A percentile compares a stretch with the other conserved stretches of the same genome.
phyloP scores from a whole-genome alignment of 1,140 invertebrate species.

The Cyphomyrmex costatus region DNA sequence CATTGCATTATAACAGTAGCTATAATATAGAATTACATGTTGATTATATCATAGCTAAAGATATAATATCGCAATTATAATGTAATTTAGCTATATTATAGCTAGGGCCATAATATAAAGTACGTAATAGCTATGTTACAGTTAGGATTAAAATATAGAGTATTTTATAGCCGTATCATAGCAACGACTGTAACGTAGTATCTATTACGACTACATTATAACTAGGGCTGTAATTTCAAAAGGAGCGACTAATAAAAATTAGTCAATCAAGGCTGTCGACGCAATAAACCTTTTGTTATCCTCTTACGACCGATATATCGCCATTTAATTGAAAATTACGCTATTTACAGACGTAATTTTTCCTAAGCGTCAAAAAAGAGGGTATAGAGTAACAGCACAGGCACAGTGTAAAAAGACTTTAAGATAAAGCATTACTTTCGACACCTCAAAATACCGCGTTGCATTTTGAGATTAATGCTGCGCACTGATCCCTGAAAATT shows the following conservation, averaged over 20 bases:
- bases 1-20: neutral
- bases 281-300: slow-evolving; percentile 23
- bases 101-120: slow-evolving; percentile 25
- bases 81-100: slow-evolving; percentile 19
- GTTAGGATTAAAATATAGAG: slow-evolving; percentile 37
- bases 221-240: slow-evolving; percentile 41
- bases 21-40: slow-evolving; percentile 34
- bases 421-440: slow-evolving; percentile 62
- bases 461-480: slow-evolving; percentile 38
- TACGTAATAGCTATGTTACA: slow-evolving; percentile 23
- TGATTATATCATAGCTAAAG: slow-evolving; percentile 25
- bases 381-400: slow-evolving; percentile 58
- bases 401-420: slow-evolving; percentile 70
- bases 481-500: slow-evolving; percentile 65
- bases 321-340: slow-evolving; percentile 26
- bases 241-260: slow-evolving; percentile 26
- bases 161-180: slow-evolving; percentile 37
- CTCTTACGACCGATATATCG: slow-evolving; percentile 29
- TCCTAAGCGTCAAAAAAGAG: slow-evolving; percentile 40
- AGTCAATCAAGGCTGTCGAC: slow-evolving; percentile 17
- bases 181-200: neutral
- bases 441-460: slow-evolving; percentile 39
- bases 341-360: neutral
- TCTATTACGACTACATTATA: slow-evolving; percentile 28
- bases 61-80: neutral